A percentile compares a stretch with the other conserved stretches of the same genome.
Conservation (phyloP, 2,888 invertebrate species). For the Byasa hedistus region DNA sequence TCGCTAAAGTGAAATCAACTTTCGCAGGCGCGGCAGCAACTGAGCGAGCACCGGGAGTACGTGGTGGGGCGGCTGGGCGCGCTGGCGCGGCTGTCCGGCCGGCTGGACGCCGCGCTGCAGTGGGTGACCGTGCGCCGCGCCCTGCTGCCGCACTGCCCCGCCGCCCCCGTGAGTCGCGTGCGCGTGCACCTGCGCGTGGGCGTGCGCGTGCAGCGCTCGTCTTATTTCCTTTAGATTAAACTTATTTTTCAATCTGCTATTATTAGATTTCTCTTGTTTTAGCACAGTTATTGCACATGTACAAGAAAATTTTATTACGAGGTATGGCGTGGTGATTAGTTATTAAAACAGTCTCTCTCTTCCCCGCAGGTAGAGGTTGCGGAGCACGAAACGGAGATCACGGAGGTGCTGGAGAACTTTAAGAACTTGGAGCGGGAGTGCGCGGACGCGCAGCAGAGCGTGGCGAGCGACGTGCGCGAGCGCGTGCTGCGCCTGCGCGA, state of each 20-base stretch:
- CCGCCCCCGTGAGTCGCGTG: slow-evolving; percentile 19
- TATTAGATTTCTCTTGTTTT: too few species aligned
- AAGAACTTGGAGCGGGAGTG: slow-evolving; percentile 81
- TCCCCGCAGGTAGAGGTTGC: slow-evolving; percentile 57
- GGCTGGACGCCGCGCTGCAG: slow-evolving; percentile 76
- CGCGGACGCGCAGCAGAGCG: slow-evolving; percentile 51
- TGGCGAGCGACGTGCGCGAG: slow-evolving; percentile 56
- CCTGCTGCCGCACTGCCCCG: slow-evolving; percentile 3
- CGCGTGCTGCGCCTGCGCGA: slow-evolving; percentile 68
- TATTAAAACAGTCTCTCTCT: too few species aligned
- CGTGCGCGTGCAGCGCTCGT: slow-evolving; percentile 1
- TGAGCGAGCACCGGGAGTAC: slow-evolving; percentile 77
- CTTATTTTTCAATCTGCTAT: too few species aligned
- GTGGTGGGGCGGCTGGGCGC: slow-evolving; percentile 79
- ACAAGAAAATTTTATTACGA: too few species aligned
- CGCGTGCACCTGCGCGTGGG: background rate
- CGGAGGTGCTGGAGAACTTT: slow-evolving; percentile 82
- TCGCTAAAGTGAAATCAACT: too few species aligned
- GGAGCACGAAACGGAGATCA: slow-evolving; percentile 81
- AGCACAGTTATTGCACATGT: too few species aligned
- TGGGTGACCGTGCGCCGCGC: slow-evolving; percentile 52
- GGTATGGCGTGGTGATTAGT: too few species aligned
- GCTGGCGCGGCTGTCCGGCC: slow-evolving; percentile 76
- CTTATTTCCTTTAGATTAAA: too few species aligned
- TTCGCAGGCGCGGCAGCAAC: slow-evolving; percentile 62